Percentiles rank a stretch among this genome's conserved stretches.
Evolutionary conservation across 2,113 vertebrate species (phyloP).

Genomic region (Ciconia maguari): DNA sequence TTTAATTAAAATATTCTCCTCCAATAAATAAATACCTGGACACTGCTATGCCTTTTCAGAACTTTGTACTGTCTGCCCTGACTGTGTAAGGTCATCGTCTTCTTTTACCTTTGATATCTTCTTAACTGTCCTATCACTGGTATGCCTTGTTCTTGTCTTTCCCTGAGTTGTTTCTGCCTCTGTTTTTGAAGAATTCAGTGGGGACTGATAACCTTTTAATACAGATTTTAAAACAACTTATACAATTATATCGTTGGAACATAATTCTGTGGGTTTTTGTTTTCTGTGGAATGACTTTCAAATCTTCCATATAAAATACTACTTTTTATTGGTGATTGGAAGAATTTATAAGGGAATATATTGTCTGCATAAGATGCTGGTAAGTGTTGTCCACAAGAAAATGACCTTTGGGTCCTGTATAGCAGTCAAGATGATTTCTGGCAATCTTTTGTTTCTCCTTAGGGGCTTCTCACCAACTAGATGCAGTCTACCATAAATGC

Average conservation of each 20-base stretch:
- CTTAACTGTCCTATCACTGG: not conserved
- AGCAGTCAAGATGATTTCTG: not conserved
- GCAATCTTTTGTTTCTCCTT: not conserved
- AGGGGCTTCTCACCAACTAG: not conserved
- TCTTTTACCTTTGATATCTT: not conserved
- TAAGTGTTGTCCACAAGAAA: not conserved
- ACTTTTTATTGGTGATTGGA: not conserved
- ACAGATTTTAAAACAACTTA: not conserved
- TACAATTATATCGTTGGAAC: not conserved
- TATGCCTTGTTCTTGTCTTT: not conserved
- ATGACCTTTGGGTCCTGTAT: not conserved
- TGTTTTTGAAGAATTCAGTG: not conserved
- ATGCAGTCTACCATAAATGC: not conserved
- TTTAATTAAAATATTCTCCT: not conserved
- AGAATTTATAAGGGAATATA: not conserved
- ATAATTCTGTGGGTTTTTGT: not conserved
- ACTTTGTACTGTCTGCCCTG: not conserved
- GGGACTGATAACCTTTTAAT: not conserved
- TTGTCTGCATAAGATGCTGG: not conserved
- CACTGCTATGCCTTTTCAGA: not conserved
- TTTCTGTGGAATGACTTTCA: not conserved
- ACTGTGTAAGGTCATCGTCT: not conserved
- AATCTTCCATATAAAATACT: not conserved
- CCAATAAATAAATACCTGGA: not conserved
- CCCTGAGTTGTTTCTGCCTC: not conserved